Conservation (phyloP, 1,140 invertebrate species). For the Phenacoccus solenopsis region DNA sequence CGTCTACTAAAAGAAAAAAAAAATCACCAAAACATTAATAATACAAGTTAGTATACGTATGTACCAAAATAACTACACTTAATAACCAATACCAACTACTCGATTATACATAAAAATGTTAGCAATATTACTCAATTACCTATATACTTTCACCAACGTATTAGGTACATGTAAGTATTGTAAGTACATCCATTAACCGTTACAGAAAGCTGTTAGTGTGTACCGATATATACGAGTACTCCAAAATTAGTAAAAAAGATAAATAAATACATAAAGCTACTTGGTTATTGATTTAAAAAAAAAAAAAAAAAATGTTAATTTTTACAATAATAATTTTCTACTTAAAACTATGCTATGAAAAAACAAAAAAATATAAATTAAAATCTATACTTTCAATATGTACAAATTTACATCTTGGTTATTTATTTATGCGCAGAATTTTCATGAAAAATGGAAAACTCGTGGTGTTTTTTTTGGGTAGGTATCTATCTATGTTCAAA, state of each 20-base stretch:
- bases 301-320: no score
- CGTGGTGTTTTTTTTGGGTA: no score
- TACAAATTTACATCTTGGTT: no score
- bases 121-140: constrained; percentile 2
- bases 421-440: no score
- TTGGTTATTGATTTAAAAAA: no score
- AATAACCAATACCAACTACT: neutral
- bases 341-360: no score
- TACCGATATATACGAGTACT: neutral
- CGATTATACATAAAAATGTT: neutral
- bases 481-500: no score
- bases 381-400: no score
- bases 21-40: neutral
- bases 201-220: neutral
- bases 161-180: neutral
- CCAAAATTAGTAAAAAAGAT: neutral
- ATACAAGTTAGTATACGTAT: neutral
- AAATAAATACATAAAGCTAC: no score
- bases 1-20: neutral
- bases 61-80: neutral
- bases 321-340: no score
- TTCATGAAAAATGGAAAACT: no score
- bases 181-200: neutral
- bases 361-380: no score
- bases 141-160: neutral